Evolutionary conservation across 1,140 invertebrate species (phyloP).

Genomic region (Drosophila orena): DNA sequence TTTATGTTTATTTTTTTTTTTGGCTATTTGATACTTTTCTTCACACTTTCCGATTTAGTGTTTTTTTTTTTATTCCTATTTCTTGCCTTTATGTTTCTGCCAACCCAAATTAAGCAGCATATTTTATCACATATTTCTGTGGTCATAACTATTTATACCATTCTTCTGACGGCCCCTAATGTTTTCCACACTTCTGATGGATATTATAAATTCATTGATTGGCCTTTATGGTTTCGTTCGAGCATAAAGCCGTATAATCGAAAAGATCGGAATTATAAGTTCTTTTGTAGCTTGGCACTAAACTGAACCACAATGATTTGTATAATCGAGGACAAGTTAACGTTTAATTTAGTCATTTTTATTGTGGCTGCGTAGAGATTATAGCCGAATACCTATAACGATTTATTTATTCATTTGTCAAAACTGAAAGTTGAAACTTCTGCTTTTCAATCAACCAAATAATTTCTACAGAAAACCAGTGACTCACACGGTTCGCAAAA

Average conservation of each 20-base stretch:
- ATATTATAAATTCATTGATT: slow-evolving; percentile 80
- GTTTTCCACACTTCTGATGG: slow-evolving; percentile 76
- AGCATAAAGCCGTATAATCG: slow-evolving; percentile 43
- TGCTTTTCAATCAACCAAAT: no score
- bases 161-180: slow-evolving; percentile 60
- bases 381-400: neutral
- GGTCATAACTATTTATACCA: slow-evolving; percentile 36
- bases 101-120: slow-evolving; percentile 50
- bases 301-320: slow-evolving; percentile 5
- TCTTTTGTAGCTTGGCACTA: slow-evolving; percentile 11
- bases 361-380: neutral
- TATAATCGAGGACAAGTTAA: slow-evolving; percentile 29
- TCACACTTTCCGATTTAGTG: slow-evolving; percentile 66
- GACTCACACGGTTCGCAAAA: slow-evolving; percentile 3
- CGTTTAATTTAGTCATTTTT: slow-evolving; percentile 44
- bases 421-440: no score
- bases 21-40: slow-evolving; percentile 77
- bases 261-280: slow-evolving; percentile 14
- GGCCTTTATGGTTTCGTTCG: slow-evolving; percentile 53
- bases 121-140: slow-evolving; percentile 56
- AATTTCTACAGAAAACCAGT: neutral
- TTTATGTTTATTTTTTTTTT: slow-evolving; percentile 34
- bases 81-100: slow-evolving; percentile 42
- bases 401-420: no score
- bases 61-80: slow-evolving; percentile 51